Evolutionary conservation across 2,888 invertebrate genomes (phyloP).

Genomic region (Andricus quercusramuli): DNA sequence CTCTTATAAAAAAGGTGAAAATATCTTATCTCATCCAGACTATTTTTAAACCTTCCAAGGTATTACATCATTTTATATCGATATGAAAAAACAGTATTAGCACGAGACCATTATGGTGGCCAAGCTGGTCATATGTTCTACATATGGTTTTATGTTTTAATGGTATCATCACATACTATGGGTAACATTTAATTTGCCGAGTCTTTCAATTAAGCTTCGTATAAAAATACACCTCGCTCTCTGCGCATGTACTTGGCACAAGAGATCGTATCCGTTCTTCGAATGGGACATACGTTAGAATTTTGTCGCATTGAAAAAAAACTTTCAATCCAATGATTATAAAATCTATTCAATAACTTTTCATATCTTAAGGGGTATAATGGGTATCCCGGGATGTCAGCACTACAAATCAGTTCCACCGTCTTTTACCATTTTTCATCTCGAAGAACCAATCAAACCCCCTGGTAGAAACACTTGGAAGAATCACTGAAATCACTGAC

Average conservation of each 20-base stretch:
- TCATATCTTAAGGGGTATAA: neutral
- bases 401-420: neutral
- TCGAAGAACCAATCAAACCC: neutral
- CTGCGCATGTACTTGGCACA: conserved; percentile 4
- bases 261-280: conserved; percentile 1
- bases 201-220: conserved; percentile 26
- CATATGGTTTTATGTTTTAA: neutral
- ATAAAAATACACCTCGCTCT: conserved; percentile 34
- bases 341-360: neutral
- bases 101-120: neutral
- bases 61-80: neutral
- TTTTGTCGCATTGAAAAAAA: neutral
- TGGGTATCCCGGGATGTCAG: neutral
- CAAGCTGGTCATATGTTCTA: neutral
- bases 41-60: neutral
- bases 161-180: neutral
- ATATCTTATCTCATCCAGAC: neutral
- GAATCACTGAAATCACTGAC: conserved; percentile 23
- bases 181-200: neutral
- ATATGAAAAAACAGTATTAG: neutral
- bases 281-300: conserved; percentile 11
- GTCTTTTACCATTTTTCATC: neutral
- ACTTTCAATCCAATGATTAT: neutral
- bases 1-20: neutral
- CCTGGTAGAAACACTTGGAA: neutral